Percentiles rank a stretch among this genome's conserved stretches.
Evolutionary conservation across 1,140 invertebrate genomes (phyloP).

Genomic region (Bemisia tabaci): DNA sequence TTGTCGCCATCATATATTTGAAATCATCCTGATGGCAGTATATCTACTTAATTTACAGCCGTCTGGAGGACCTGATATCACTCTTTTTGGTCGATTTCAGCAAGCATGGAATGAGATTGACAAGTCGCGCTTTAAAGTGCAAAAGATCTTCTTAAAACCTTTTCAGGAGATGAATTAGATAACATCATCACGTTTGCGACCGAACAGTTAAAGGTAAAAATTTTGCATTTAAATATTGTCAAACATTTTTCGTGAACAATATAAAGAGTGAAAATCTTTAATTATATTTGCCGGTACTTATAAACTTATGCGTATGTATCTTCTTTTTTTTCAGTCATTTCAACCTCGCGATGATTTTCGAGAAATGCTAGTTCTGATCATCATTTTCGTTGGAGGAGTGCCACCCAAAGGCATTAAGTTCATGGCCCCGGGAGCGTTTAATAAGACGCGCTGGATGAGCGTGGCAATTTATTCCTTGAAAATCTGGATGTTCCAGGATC

Average conservation of each 20-base stretch:
- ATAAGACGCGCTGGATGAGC: slow-evolving; percentile 2
- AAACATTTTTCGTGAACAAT: too few relatives aligned
- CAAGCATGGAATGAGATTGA: slow-evolving; percentile 2
- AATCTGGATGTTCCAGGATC: slow-evolving; percentile 19
- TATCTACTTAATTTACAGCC: slow-evolving; percentile 10
- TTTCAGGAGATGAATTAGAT: too few relatives aligned
- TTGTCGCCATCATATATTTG: slow-evolving; percentile 18
- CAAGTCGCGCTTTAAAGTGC: too few relatives aligned
- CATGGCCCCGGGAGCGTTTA: slow-evolving; percentile 18
- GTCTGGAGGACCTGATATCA: slow-evolving; percentile 15
- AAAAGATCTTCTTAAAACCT: too few relatives aligned
- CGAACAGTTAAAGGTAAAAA: too few relatives aligned
- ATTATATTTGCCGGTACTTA: too few relatives aligned
- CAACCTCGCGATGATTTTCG: slow-evolving; percentile 27
- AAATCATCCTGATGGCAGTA: slow-evolving; percentile 11
- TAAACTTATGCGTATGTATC: too few relatives aligned
- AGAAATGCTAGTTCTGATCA: slow-evolving; percentile 29
- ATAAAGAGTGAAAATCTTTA: too few relatives aligned
- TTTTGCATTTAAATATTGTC: too few relatives aligned
- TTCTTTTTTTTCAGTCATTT: too few relatives aligned
- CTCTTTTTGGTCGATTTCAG: slow-evolving; percentile 16
- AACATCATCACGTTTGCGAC: too few relatives aligned
- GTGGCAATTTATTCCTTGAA: slow-evolving; percentile 20
- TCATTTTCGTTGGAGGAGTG: slow-evolving; percentile 30
- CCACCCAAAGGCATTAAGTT: slow-evolving; percentile 23